Evolutionary conservation across 2,888 invertebrate species (phyloP).

Genomic region (Merodon equestris): DNA sequence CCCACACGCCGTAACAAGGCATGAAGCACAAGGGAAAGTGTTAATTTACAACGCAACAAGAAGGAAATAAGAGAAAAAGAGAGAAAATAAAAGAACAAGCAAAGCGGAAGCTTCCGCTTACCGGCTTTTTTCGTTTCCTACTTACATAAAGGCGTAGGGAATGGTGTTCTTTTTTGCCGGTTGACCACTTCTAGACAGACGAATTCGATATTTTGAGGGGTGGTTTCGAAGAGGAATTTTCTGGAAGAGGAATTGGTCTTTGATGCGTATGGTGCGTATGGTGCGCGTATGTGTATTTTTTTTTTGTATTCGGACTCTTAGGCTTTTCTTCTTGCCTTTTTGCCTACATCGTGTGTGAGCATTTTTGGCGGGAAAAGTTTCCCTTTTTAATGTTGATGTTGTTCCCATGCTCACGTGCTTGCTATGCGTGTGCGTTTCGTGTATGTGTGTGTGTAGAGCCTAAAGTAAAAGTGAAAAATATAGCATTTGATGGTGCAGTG

Average conservation of each 20-base stretch:
- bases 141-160: conserved; percentile 18
- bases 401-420: conserved; percentile 3
- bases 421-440: not conserved
- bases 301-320: no score
- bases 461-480: not conserved
- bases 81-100: conserved; percentile 29
- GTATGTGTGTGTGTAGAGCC: not conserved
- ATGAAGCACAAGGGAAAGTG: conserved; percentile 43
- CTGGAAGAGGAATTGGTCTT: conserved; percentile 24
- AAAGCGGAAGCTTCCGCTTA: conserved; percentile 65
- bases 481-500: no score
- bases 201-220: not conserved
- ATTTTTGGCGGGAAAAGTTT: conserved; percentile 65
- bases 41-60: conserved; percentile 63
- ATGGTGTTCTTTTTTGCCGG: conserved; percentile 26
- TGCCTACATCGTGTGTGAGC: conserved; percentile 35
- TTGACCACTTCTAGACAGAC: conserved; percentile 15
- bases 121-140: conserved; percentile 52
- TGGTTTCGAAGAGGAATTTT: conserved; percentile 12
- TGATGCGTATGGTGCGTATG: conserved; percentile 23
- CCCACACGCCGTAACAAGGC: not conserved
- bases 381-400: conserved; percentile 12
- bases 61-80: conserved; percentile 10
- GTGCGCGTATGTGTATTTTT: not conserved
- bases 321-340: conserved; percentile 4